A percentile compares a stretch with the other conserved stretches of the same genome.
Conservation (phyloP, 92 coral and sea anemone species). For the Phenganax stokvisi region DNA sequence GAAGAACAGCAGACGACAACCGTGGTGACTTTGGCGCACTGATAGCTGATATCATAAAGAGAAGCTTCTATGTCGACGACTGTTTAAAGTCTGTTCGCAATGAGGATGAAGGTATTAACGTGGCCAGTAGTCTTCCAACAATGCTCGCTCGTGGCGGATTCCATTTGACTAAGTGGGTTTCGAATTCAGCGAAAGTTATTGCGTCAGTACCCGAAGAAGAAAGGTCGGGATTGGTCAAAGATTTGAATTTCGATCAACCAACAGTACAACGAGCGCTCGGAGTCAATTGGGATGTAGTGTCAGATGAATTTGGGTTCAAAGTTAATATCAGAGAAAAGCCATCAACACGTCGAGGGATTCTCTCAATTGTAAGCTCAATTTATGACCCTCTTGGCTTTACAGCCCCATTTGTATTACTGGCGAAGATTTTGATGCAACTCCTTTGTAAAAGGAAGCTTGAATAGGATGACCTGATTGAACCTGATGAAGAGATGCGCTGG, state of each 20-base stretch:
- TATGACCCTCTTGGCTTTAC: conserved; percentile 44
- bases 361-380: conserved; percentile 33
- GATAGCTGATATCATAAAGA: conserved; percentile 32
- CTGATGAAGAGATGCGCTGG: conserved; percentile 18
- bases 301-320: conserved; percentile 34
- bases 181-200: conserved; percentile 27
- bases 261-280: conserved; percentile 41
- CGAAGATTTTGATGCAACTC: conserved; percentile 42
- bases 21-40: conserved; percentile 12
- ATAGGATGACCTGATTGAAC: conserved; percentile 32
- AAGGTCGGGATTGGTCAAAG: conserved; percentile 22
- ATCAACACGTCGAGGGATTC: conserved; percentile 40
- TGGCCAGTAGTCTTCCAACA: conserved; percentile 23
- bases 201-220: conserved; percentile 22
- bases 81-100: conserved; percentile 46
- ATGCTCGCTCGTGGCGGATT: conserved; percentile 50
- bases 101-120: conserved; percentile 34
- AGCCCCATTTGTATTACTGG: conserved; percentile 33
- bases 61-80: conserved; percentile 53
- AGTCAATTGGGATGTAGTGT: conserved; percentile 37
- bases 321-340: conserved; percentile 30
- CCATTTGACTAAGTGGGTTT: conserved; percentile 35
- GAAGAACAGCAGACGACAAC: conserved; percentile 52
- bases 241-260: conserved; percentile 19
- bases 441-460: conserved; percentile 29